Evolutionary conservation across 2,113 vertebrate genomes (phyloP).

Genomic region (Rhipidura dahli): DNA sequence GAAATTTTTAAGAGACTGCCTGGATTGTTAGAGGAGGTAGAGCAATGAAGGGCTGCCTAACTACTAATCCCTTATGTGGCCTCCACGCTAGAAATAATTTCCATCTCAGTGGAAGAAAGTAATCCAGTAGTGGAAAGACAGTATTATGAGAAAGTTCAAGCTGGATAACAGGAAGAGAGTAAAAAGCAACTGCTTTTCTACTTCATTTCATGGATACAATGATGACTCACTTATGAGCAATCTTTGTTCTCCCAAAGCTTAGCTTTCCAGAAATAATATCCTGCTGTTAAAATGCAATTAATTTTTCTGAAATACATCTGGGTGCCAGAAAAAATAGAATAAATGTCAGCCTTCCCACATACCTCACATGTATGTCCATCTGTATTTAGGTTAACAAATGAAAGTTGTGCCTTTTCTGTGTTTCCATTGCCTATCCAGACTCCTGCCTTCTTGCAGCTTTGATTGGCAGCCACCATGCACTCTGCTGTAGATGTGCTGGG

Average conservation of each 20-base stretch:
- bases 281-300: neutral
- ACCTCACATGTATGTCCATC: conserved; percentile 79
- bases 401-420: conserved; percentile 77
- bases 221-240: neutral
- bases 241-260: neutral
- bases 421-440: conserved; percentile 89
- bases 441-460: conserved; percentile 52
- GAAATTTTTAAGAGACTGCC: neutral
- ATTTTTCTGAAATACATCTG: neutral
- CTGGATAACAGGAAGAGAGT: neutral
- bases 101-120: neutral
- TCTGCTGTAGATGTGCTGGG: conserved; percentile 74
- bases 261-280: neutral
- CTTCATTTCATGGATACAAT: neutral
- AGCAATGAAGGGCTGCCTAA: neutral
- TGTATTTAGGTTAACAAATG: conserved; percentile 79
- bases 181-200: neutral
- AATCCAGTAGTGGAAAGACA: neutral
- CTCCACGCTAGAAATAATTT: neutral
- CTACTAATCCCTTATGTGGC: neutral
- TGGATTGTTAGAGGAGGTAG: neutral
- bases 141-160: neutral
- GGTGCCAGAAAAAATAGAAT: neutral
- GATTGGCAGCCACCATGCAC: conserved; percentile 77
- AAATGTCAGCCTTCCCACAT: conserved; percentile 8